Evolutionary conservation across 2,888 invertebrate genomes (phyloP).

Genomic region (Drosophila glabriapex): DNA sequence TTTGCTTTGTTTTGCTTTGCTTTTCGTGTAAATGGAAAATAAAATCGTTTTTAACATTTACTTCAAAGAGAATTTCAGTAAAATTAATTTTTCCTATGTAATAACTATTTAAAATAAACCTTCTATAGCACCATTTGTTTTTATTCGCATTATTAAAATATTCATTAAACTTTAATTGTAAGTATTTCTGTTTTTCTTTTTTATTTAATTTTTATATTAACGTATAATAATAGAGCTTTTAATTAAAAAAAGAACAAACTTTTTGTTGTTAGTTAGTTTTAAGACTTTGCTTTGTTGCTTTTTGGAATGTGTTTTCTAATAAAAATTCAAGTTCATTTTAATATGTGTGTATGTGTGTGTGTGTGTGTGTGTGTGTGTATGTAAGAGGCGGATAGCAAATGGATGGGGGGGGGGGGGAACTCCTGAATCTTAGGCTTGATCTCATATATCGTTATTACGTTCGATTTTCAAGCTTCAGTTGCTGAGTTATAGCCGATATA

Average conservation of each 20-base stretch:
- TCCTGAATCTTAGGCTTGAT: conserved; percentile 36
- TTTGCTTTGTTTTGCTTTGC: conserved; percentile 37
- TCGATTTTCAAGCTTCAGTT: conserved; percentile 24
- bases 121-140: conserved; percentile 82
- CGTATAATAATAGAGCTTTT: conserved; percentile 27
- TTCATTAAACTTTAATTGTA: conserved; percentile 50
- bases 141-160: conserved; percentile 79
- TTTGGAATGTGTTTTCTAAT: conserved; percentile 80
- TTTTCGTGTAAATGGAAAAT: conserved; percentile 70
- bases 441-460: conserved; percentile 33
- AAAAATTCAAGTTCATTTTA: conserved; percentile 51
- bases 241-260: conserved; percentile 57
- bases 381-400: conserved; percentile 21
- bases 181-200: conserved; percentile 34
- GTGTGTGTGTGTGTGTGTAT: background rate
- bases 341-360: background rate
- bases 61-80: conserved; percentile 49
- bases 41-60: conserved; percentile 67
- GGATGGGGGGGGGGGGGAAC: background rate
- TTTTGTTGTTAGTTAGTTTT: conserved; percentile 60
- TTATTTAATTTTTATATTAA: conserved; percentile 24
- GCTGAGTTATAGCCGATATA: conserved; percentile 39
- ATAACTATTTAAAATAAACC: conserved; percentile 80
- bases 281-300: conserved; percentile 81
- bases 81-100: conserved; percentile 59